phyloP scores from a whole-genome alignment of 2,888 invertebrate genomes.

The Papilio gigon region DNA sequence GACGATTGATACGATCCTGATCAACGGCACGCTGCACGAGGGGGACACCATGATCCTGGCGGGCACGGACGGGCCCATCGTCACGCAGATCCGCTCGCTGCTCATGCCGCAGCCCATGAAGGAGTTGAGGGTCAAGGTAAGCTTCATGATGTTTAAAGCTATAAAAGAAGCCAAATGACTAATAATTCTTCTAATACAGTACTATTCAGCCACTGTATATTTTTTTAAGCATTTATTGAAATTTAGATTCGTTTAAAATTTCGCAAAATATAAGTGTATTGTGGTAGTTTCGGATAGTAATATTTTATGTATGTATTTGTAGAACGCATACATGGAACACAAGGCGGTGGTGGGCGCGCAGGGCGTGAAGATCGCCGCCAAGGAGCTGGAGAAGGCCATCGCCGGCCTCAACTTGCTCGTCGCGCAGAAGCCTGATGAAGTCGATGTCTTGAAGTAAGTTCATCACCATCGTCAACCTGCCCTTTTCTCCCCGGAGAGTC shows the following conservation, averaged over 20 bases:
- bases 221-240: too few relatives aligned
- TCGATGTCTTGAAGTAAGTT: conserved; percentile 88
- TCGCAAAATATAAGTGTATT: too few relatives aligned
- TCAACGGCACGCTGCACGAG: conserved; percentile 96
- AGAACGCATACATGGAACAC: conserved; percentile 96
- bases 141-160: too few relatives aligned
- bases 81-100: conserved; percentile 97
- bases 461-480: too few relatives aligned
- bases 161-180: too few relatives aligned
- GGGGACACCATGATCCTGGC: conserved; percentile 97
- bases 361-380: conserved; percentile 99
- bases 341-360: conserved; percentile 98
- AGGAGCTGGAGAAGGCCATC: conserved; percentile 98
- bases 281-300: too few relatives aligned
- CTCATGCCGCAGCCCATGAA: conserved; percentile 99
- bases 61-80: conserved; percentile 99
- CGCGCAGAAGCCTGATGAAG: conserved; percentile 96
- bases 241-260: too few relatives aligned
- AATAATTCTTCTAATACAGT: too few relatives aligned
- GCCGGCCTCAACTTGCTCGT: conserved; percentile 97
- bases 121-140: conserved; percentile 96
- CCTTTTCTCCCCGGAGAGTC: too few relatives aligned
- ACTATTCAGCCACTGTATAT: too few relatives aligned
- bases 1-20: conserved; percentile 98
- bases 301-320: conserved; percentile 10